phyloP scores from a whole-genome alignment of 1,140 invertebrate genomes.

The Psix sp. region DNA sequence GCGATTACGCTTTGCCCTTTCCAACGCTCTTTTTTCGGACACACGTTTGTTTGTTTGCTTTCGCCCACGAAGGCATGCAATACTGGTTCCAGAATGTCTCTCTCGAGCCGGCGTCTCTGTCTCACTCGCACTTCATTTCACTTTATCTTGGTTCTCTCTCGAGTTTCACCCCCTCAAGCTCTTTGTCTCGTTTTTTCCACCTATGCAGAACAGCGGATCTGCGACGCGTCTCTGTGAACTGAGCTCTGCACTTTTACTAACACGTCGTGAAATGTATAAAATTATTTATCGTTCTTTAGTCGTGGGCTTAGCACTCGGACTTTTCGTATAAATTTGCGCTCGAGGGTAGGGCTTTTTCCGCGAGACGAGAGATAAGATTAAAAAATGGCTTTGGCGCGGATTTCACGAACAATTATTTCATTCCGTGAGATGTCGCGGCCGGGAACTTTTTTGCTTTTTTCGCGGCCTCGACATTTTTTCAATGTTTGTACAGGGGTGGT shows the following conservation, averaged over 20 bases:
- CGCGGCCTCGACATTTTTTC: background rate
- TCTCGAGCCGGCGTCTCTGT: slow-evolving; percentile 1
- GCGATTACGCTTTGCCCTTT: slow-evolving; percentile 59
- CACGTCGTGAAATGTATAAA: slow-evolving; percentile 50
- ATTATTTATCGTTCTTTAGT: slow-evolving; percentile 58
- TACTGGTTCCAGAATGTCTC: slow-evolving; percentile 45
- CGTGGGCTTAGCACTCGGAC: slow-evolving; percentile 32
- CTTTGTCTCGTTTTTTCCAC: slow-evolving; percentile 19
- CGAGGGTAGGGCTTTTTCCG: slow-evolving; percentile 18
- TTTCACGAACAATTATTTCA: slow-evolving; percentile 26
- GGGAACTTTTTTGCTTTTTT: background rate
- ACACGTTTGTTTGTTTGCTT: slow-evolving; percentile 47
- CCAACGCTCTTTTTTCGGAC: slow-evolving; percentile 41
- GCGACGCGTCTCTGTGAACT: slow-evolving; percentile 53
- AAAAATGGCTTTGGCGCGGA: slow-evolving; percentile 28
- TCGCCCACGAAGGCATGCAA: slow-evolving; percentile 50
- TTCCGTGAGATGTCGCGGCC: slow-evolving; percentile 3
- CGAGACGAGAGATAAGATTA: slow-evolving; percentile 35
- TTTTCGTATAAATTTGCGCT: slow-evolving; percentile 48
- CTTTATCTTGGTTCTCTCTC: slow-evolving; percentile 2
- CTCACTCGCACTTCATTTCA: slow-evolving; percentile 29
- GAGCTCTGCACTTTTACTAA: slow-evolving; percentile 60
- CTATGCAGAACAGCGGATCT: slow-evolving; percentile 4
- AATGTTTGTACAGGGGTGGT: too few relatives aligned
- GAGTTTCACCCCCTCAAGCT: slow-evolving; percentile 4